Percentiles rank a stretch among this genome's conserved stretches.
Conservation (phyloP, 2,113 vertebrate genomes). For the Pimephales promelas region DNA sequence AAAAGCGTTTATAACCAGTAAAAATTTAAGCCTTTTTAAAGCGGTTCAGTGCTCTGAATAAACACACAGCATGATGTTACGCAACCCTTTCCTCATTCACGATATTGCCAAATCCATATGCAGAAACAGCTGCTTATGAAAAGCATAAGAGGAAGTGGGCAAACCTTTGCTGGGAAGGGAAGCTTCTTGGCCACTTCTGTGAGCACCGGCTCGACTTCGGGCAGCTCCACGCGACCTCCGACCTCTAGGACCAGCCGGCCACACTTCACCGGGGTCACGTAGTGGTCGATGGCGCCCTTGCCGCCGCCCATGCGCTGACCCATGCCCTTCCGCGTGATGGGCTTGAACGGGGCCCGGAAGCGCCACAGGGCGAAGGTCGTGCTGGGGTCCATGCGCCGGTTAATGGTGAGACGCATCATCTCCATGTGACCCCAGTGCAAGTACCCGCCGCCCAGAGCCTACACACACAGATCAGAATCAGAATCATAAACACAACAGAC, state of each 20-base stretch:
- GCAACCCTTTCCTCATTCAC: background rate
- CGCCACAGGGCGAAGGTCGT: conserved; percentile 89
- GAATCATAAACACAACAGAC: background rate
- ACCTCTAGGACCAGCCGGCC: conserved; percentile 86
- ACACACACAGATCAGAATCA: background rate
- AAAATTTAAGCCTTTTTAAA: too few relatives aligned
- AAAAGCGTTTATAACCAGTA: too few relatives aligned
- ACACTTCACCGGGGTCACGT: conserved; percentile 84
- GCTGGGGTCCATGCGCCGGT: conserved; percentile 82
- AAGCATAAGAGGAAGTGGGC: conserved; percentile 1
- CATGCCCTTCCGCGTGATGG: conserved; percentile 86
- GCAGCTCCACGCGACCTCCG: conserved; percentile 85
- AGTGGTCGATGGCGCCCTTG: conserved; percentile 91
- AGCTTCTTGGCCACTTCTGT: conserved; percentile 84
- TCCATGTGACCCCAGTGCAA: conserved; percentile 94
- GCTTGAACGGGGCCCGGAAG: conserved; percentile 82
- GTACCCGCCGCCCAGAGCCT: conserved; percentile 93
- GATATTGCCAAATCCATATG: background rate
- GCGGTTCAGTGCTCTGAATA: too few relatives aligned
- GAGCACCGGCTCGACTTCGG: conserved; percentile 79
- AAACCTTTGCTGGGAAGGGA: conserved; percentile 84
- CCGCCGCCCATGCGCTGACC: conserved; percentile 97
- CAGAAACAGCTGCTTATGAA: background rate
- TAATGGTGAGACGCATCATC: conserved; percentile 93
- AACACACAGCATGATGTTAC: too few relatives aligned